Conservation (phyloP, 2,888 invertebrate genomes). For the Leptothorax acervorum region DNA sequence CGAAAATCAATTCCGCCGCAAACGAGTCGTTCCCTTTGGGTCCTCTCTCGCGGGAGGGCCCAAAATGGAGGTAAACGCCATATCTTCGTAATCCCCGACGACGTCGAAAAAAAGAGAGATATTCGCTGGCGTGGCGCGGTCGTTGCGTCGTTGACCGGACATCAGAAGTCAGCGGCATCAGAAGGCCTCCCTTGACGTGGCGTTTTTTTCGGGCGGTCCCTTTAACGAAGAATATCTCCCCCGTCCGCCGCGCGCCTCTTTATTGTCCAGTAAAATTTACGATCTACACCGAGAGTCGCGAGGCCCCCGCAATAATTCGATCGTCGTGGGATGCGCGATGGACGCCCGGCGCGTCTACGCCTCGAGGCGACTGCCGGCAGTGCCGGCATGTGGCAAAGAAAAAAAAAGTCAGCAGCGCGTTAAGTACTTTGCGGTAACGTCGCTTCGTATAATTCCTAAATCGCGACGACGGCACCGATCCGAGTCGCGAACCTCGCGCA, state of each 20-base stretch:
- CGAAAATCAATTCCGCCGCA: constrained; percentile 83
- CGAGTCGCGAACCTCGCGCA: not conserved
- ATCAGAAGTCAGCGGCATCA: constrained; percentile 7
- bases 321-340: constrained; percentile 56
- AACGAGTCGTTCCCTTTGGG: constrained; percentile 43
- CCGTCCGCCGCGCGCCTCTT: constrained; percentile 63
- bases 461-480: not conserved
- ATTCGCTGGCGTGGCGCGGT: constrained; percentile 17
- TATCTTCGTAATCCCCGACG: constrained; percentile 22
- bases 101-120: constrained; percentile 1
- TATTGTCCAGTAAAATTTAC: constrained; percentile 73
- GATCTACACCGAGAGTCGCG: constrained; percentile 70
- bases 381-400: not conserved
- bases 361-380: constrained; percentile 1
- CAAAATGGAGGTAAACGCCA: constrained; percentile 40
- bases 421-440: constrained; percentile 10
- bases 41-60: constrained; percentile 26
- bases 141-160: constrained; percentile 30
- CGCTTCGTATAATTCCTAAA: constrained; percentile 7
- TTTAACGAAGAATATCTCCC: constrained; percentile 70
- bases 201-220: constrained; percentile 58
- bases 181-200: constrained; percentile 4
- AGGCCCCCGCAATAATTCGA: constrained; percentile 72
- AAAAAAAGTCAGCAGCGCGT: constrained; percentile 4
- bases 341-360: constrained; percentile 48